Evolutionary conservation across 2,113 vertebrate genomes (phyloP), one percentile per base, ranked within the genome.

Genomic region (Arizona elegans): DNA sequence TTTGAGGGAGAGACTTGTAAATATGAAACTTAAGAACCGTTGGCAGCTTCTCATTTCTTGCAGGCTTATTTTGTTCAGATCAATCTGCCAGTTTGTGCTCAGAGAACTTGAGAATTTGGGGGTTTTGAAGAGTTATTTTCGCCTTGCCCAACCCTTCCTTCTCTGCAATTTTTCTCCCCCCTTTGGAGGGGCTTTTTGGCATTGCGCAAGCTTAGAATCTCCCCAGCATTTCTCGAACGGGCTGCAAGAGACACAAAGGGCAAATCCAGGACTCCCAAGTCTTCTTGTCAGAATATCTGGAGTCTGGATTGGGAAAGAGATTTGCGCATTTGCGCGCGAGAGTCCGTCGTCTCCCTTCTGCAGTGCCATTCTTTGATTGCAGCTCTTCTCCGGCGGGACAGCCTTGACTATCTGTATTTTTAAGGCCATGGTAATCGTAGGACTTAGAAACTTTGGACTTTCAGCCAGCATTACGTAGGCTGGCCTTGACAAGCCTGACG

Each of bases 171-270:
- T n/a, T 5, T 13, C 12, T 13, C 29, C 65, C 12, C 5, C 6
- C 1, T 75, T 75, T 0, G 13, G 29, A 70, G 29, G 29, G 29
- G 13, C 70, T 38, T 38, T 75, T 75, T 15, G 7, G 70, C 5
- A 19, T 81, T 19, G 15, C 1, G 17, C 70, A 38, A 81, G 17
- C 33, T 38, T 81, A 19, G 7, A 19, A 70, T 13, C 6, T 38
- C 33, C 17, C 5, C 2, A 81, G n/a, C 0, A 2, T 38, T 19
- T 8, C n/a, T 81, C 1, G 6, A 19, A 17, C 2, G 0, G 5
- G n/a, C 17, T 33, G n/a, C n/a, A 75, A 75, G 13, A 9, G 8
- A 8, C 70, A 81, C 33, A 19, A 81, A 38, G 33, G 15, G 15
- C n/a, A 17, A 38, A 38, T 81, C 70, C 33, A 38, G 70, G 70